These are phyloP conservation scores for Rhinogobius similis DNA, from an alignment of 2,113 vertebrate species.

Conservation along the genomic window DNA sequence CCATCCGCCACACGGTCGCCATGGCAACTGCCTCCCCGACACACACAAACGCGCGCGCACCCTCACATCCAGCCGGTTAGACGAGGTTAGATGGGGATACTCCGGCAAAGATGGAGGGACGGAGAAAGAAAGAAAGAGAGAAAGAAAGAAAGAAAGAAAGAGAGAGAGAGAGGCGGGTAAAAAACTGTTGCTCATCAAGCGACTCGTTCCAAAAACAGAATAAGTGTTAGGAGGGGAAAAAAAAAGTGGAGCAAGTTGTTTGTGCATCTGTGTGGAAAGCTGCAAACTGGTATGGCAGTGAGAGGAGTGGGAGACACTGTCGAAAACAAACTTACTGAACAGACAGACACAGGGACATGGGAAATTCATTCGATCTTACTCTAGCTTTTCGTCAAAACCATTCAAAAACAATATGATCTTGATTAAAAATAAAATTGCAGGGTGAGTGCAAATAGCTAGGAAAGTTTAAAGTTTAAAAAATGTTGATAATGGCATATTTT, in stretches of 20 bases:
- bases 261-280: constrained; percentile 62
- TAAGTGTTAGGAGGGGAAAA: constrained; percentile 35
- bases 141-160: constrained; percentile 33
- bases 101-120: constrained; percentile 22
- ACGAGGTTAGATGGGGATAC: constrained; percentile 70
- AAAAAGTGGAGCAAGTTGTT: constrained; percentile 57
- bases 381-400: neutral
- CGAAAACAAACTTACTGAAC: constrained; percentile 16
- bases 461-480: too few species aligned
- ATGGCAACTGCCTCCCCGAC: constrained; percentile 78
- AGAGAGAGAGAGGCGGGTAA: constrained; percentile 55
- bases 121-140: neutral
- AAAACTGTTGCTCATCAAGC: constrained; percentile 68
- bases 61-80: constrained; percentile 53
- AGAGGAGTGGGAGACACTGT: constrained; percentile 41
- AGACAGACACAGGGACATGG: neutral
- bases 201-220: constrained; percentile 65
- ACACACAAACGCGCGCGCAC: constrained; percentile 53
- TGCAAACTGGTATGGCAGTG: constrained; percentile 41
- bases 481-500: too few species aligned
- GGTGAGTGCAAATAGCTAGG: too few species aligned
- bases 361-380: constrained; percentile 15
- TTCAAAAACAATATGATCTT: neutral
- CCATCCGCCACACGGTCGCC: constrained; percentile 69
- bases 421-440: neutral